Evolutionary conservation across 2,888 invertebrate genomes (phyloP), one percentile per base, ranked within the genome.

Genomic region (Eulithis prunata): DNA sequence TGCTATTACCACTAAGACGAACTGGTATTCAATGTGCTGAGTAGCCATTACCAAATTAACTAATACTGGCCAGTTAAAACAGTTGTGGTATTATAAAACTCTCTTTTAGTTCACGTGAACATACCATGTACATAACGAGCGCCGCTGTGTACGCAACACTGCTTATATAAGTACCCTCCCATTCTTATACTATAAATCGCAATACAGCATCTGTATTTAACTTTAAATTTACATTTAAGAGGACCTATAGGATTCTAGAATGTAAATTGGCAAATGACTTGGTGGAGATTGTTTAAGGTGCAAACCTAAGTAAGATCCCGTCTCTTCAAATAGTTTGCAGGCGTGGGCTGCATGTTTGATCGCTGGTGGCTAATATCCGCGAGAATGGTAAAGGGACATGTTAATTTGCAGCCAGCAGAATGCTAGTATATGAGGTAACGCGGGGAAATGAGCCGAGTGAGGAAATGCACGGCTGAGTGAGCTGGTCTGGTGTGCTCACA

Each of bases 371-470:
- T 32, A 21, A 21, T 21, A 32, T 32, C 32, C 4, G 6, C 6
- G 32, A 32, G 32, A 32, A 32, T 4, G 32, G 32, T 32, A 32
- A 32, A 8, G 13, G 14, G 14, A 3, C 6, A 13, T 13, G 4
- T 32, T 32, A 1, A 5, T 3, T 32, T 41, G 49, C 49, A 11
- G 8, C 7, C 49, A 11, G 8, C 7, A 11, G 49, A 49, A 49
- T 49, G 49, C 49, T 11, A 7, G 21, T 49, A 5, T 41, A 75
- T 71, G 66, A 70, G 63, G 69, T 72, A 76, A 57, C 58, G 54
- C 66, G 71, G 74, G 72, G 75, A 70, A 73, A 70, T 72, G 70
- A 71, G 64, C 46, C 68, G 74, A 62, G 32, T 45, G 72, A 60
- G 52, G 13, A 38, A 54, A 43, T 69, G 46, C 64, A 71, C 70